Base-by-base conservation (phyloP, 2,797 vertebrate genomes). In the Mionectes olivaceus region DNA sequence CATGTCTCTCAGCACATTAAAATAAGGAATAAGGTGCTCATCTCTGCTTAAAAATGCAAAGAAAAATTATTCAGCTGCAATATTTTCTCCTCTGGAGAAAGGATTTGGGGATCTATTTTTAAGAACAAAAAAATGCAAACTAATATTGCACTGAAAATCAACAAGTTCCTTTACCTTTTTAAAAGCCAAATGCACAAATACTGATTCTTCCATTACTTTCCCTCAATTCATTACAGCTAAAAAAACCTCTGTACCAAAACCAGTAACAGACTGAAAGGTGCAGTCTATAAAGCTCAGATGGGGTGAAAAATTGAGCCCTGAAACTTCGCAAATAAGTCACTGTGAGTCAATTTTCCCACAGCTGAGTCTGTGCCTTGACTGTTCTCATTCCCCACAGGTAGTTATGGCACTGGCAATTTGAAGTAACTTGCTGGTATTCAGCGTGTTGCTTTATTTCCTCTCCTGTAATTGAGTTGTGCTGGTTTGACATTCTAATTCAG, bases 401-500 rank as follows among this genome's bases (percentile, higher is more conserved):
- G 57, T 90, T 94, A 84, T 1, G 13, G 88, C 80, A 90, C 7
- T n/a, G 63, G 63, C 74, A 83, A 59, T 92, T 73, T 89, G 67
- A 93, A 94, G 69, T 82, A 87, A 81, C 92, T 91, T 69, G 37
- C 63, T 84, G 77, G 47, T 93, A 82, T 91, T 84, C 95, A 73
- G 39, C 59, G 47, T 30, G 50, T 75, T 90, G 77, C 74, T 96
- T 95, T 95, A 90, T 92, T 92, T 95, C 64, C 70, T 87, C 52
- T 93, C 47, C 69, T 69, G 41, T 93, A 95, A 95, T 73, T 94
- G 90, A 89, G 74, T 67, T 95, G 69, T 65, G 61, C 50, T 86
- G 65, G 55, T 84, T 67, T 95, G 92, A 95, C 80, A 93, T 94
- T 93, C 84, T 88, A 77, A 89, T 92, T 82, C 77, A 67, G 67